Evolutionary conservation across 2,113 vertebrate species (phyloP), one percentile per base, ranked within the genome.

Genomic region (Pungitius pungitius): DNA sequence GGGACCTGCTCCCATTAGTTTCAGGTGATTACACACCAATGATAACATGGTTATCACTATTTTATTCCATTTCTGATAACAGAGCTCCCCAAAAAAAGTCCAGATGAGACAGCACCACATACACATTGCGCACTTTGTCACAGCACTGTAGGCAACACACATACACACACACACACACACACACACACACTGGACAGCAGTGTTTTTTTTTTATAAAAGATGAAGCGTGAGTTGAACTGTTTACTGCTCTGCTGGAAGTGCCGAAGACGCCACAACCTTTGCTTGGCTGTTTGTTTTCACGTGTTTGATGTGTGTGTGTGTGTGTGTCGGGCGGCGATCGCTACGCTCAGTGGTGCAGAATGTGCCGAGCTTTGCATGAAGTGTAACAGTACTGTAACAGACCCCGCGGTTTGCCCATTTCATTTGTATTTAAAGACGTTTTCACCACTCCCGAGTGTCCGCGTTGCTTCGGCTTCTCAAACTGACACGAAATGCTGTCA

Each of bases 321-420:
- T 42, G 52, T 60, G 49, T 63, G 62, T 67, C 54, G 66, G 14
- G 72, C 45, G 26, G 60, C 85, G 7, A 35, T 1, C 82, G 75
- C 59, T 54, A 55, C 61, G 75, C 63, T 82, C 59, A n/a, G n/a
- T n/a, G 80, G 67, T 70, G 64, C 67, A 54, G 51, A 60, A 30
- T 49, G 37, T 56, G 22, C 30, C 24, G 14, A 26, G 20, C 15
- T 22, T 10, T 68, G 33, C 30, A 55, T 43, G 17, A 22, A 59
- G 33, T 33, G 14, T 26, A 30, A 17, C 1, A n/a, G n/a, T n/a
- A n/a, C n/a, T n/a, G n/a, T n/a, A n/a, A n/a, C n/a, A n/a, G n/a
- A n/a, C n/a, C n/a, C n/a, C n/a, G n/a, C n/a, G n/a, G n/a, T n/a
- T n/a, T n/a, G n/a, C n/a, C n/a, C n/a, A n/a, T n/a, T 43, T 45